Percentiles rank a stretch among this genome's conserved stretches.
phyloP scores from a whole-genome alignment of 2,113 vertebrate species.

The Leucopternis melanops region DNA sequence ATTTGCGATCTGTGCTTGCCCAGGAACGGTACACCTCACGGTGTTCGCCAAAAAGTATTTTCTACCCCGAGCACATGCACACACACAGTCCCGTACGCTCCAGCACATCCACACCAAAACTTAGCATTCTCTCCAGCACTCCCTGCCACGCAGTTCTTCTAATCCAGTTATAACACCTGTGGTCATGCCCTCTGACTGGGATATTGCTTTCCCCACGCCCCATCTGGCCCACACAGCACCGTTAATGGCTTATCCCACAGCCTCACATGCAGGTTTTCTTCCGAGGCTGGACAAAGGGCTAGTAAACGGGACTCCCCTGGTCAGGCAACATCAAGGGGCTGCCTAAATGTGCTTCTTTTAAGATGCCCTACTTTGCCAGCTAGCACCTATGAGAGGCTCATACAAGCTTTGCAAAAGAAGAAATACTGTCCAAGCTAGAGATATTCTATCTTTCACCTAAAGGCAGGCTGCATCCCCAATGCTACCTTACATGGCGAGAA shows the following conservation, averaged over 20 bases:
- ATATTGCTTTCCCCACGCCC: background rate
- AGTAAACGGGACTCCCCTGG: background rate
- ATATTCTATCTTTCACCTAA: background rate
- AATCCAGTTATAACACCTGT: background rate
- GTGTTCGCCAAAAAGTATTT: background rate
- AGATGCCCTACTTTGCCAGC: background rate
- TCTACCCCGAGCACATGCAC: background rate
- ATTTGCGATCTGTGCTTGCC: too few species aligned
- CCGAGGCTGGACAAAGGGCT: background rate
- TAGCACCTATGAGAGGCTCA: background rate
- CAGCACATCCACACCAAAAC: background rate
- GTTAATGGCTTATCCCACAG: background rate
- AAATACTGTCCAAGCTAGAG: background rate
- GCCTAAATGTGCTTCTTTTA: background rate
- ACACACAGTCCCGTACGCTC: too few species aligned
- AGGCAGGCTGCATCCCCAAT: background rate
- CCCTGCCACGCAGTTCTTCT: background rate
- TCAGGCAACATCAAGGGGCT: background rate
- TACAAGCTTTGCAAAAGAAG: background rate
- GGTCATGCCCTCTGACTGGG: background rate
- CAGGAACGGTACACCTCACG: too few species aligned
- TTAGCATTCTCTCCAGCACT: background rate
- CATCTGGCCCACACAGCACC: background rate
- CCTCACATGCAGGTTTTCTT: background rate
- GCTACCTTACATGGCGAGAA: background rate